Evolutionary conservation across 1,140 invertebrate genomes (phyloP).

Genomic region (Centruroides vittatus): DNA sequence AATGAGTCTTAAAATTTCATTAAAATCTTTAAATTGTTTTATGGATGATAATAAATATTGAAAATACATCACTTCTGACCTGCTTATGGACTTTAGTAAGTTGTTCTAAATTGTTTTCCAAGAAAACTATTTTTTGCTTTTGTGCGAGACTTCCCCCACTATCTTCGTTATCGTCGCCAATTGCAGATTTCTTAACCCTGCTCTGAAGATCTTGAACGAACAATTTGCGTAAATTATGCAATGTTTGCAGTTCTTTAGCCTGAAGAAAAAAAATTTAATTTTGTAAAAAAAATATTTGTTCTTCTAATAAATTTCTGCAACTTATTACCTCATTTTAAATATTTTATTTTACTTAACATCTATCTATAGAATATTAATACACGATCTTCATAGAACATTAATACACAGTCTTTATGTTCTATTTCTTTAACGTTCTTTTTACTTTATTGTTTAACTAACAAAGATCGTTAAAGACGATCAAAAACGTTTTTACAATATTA

Average conservation of each 20-base stretch:
- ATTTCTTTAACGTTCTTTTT: no score
- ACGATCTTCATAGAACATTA: no score
- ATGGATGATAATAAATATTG: not conserved
- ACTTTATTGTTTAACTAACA: no score
- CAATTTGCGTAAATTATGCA: conserved; percentile 92
- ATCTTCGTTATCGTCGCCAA: conserved; percentile 68
- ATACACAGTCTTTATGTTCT: no score
- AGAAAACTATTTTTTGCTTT: conserved; percentile 98
- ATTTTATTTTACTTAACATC: no score
- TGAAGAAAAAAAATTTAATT: not conserved
- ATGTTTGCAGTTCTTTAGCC: conserved; percentile 91
- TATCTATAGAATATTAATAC: no score
- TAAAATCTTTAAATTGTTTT: not conserved
- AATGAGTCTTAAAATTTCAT: not conserved
- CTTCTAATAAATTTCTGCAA: no score
- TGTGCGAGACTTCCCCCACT: conserved; percentile 84
- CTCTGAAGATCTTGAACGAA: conserved; percentile 97
- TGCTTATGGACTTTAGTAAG: conserved; percentile 79
- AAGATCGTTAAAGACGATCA: no score
- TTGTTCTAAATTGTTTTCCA: conserved; percentile 98
- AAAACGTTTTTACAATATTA: no score
- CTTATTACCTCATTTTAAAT: no score
- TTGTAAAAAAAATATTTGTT: no score
- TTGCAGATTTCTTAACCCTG: conserved; percentile 34
- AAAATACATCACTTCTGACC: conserved; percentile 22